A percentile compares a stretch with the other conserved stretches of the same genome.
phyloP scores from a whole-genome alignment of 2,888 invertebrate genomes.

The Rotaria magnacalcarata region DNA sequence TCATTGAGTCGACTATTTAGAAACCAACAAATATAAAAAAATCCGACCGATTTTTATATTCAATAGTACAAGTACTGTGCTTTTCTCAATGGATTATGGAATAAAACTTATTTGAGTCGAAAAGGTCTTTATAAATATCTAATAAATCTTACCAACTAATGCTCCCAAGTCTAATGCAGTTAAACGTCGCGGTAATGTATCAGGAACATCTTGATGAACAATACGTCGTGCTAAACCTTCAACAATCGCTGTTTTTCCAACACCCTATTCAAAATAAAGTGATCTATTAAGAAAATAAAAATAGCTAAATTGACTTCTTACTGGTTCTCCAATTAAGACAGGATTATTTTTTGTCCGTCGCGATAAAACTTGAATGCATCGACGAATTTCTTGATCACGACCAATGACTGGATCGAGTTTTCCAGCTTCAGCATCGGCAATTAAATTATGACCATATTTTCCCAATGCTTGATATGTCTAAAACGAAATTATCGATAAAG shows the following conservation, averaged over 20 bases:
- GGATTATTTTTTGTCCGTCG: slow-evolving; percentile 50
- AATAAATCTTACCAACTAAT: slow-evolving; percentile 23
- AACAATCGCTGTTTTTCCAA: slow-evolving; percentile 50
- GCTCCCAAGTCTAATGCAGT: slow-evolving; percentile 25
- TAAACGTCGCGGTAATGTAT: slow-evolving; percentile 32
- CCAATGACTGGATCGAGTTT: slow-evolving; percentile 50
- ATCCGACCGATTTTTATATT: too few species aligned
- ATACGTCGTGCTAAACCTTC: slow-evolving; percentile 47
- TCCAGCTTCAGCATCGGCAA: slow-evolving; percentile 42
- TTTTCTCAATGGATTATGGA: too few species aligned
- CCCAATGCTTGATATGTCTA: slow-evolving; percentile 30
- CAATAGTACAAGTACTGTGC: too few species aligned
- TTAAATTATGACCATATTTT: slow-evolving; percentile 42
- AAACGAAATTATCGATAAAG: neutral
- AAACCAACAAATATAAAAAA: too few species aligned
- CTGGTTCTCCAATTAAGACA: slow-evolving; percentile 49
- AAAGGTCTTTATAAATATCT: too few species aligned
- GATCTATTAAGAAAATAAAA: too few species aligned
- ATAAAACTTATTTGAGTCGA: too few species aligned
- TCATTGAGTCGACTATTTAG: too few species aligned
- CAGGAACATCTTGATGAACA: slow-evolving; percentile 33
- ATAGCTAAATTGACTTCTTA: neutral
- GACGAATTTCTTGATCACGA: slow-evolving; percentile 49
- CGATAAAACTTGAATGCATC: slow-evolving; percentile 47
- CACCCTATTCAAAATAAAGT: slow-evolving; percentile 46